Base-by-base conservation (phyloP, 1,140 invertebrate species). In the Bombus superbus region DNA sequence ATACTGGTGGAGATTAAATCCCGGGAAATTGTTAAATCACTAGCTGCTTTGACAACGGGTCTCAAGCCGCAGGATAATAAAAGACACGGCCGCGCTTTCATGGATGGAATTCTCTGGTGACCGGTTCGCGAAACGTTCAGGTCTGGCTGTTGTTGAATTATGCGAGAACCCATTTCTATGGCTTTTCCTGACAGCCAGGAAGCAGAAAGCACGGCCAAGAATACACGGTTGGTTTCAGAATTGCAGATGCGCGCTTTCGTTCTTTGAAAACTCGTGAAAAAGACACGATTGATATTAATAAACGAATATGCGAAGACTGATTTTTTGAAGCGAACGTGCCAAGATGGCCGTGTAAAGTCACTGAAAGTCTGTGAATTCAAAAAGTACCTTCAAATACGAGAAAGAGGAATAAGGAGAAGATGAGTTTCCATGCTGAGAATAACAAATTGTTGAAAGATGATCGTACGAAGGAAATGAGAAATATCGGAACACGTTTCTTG, bases 11-110 rank as follows among this genome's bases (percentile, higher is more conserved):
- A 57, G 88, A 87, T 89, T 81, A 86, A 89, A 89, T 86, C 78
- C 35, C n/a, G 25, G 80, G 71, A 88, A 85, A 89, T 88, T 86
- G 57, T 88, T 86, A 83, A 88, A 86, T 77, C 66, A 81, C 81
- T 28, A 64, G 78, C 62, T 72, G 57, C 40, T 81, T 85, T 85
- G 72, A 85, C 72, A 81, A 84, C 73, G 44, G 42, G 28, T n/a
- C 38, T 47, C 72, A 28, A 13, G 22, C 10, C 25, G 44, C 11
- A 38, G 57, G 38, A 76, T 88, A 87, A 88, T 81, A 78, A 88
- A 83, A 85, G 81, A 28, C 13, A n/a, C 66, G 76, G 32, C 47
- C 76, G 25, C 38, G 69, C 69, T 80, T 81, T 73, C 40, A 40
- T 40, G 11, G 44, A 71, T 69, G 66, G 32, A 57, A 57, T 69